phyloP scores from a whole-genome alignment of 2,888 invertebrate genomes.

The Megalurothrips usitatus region DNA sequence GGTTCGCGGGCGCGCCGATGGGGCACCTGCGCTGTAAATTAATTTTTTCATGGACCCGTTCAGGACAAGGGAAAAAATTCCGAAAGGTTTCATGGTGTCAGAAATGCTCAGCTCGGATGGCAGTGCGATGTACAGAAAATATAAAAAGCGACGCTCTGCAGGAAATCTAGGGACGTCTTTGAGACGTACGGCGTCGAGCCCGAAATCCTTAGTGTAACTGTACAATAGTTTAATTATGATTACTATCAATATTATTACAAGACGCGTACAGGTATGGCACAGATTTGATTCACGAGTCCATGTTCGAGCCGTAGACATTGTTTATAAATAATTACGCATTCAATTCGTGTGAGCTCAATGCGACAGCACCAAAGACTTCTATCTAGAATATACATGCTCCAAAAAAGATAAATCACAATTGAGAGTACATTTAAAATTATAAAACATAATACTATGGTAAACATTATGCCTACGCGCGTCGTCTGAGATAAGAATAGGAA shows the following conservation, averaged over 20 bases:
- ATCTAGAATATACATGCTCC: background rate
- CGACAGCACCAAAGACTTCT: conserved; percentile 52
- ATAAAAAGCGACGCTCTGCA: background rate
- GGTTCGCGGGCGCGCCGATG: background rate
- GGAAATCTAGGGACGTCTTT: too few relatives aligned
- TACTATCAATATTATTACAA: background rate
- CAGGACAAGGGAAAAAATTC: too few relatives aligned
- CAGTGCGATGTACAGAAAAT: background rate
- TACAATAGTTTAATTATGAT: background rate
- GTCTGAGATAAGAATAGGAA: too few relatives aligned
- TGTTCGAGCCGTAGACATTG: conserved; percentile 7
- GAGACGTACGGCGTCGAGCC: too few relatives aligned
- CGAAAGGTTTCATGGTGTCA: too few relatives aligned
- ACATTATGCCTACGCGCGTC: too few relatives aligned
- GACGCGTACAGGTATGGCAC: background rate
- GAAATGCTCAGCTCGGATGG: background rate
- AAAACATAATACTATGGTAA: too few relatives aligned
- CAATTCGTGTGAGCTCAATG: conserved; percentile 43
- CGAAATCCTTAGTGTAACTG: background rate
- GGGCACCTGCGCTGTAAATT: too few relatives aligned
- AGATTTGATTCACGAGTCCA: conserved; percentile 13
- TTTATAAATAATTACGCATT: background rate
- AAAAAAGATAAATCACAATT: background rate
- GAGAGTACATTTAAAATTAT: background rate
- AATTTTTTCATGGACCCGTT: too few relatives aligned